These are phyloP conservation scores for Sceloporus tristichus DNA, from an alignment of 2,113 vertebrate genomes.

Conservation along the genomic window DNA sequence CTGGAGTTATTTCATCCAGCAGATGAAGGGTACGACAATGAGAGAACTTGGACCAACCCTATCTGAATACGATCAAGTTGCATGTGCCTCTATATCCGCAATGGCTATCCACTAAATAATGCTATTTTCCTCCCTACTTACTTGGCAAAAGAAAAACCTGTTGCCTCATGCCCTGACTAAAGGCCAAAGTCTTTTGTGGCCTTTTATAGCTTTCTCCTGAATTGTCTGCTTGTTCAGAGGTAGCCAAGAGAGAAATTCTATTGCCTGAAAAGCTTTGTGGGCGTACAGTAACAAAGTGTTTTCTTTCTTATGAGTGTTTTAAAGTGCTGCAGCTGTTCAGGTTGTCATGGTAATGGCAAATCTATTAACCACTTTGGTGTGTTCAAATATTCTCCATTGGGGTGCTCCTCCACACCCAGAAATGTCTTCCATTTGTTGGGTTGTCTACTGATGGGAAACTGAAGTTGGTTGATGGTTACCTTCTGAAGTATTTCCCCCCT, in stretches of 20 bases:
- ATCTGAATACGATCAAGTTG: neutral
- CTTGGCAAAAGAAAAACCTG: neutral
- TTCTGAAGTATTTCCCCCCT: neutral
- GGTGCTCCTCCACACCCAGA: conserved; percentile 22
- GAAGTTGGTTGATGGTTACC: neutral
- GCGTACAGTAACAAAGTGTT: fast-evolving
- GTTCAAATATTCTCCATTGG: neutral
- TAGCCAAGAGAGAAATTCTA: conserved; percentile 56
- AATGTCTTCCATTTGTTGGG: neutral
- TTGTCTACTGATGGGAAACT: neutral
- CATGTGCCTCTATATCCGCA: neutral
- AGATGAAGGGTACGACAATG: too few relatives aligned
- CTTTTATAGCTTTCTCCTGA: conserved; percentile 47
- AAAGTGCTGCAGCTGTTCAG: conserved; percentile 47
- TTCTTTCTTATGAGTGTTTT: conserved; percentile 32
- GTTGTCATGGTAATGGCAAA: conserved; percentile 76
- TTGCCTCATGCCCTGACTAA: neutral
- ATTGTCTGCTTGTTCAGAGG: conserved; percentile 51
- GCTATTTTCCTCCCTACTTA: neutral
- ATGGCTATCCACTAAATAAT: neutral
- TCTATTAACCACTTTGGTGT: conserved; percentile 45
- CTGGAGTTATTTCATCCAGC: too few relatives aligned
- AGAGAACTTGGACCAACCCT: too few relatives aligned
- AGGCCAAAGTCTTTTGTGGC: neutral
- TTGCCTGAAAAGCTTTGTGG: conserved; percentile 40